A percentile compares a stretch with the other conserved stretches of the same genome.
Conservation (phyloP, 2,797 vertebrate genomes). For the Oophaga sylvatica region DNA sequence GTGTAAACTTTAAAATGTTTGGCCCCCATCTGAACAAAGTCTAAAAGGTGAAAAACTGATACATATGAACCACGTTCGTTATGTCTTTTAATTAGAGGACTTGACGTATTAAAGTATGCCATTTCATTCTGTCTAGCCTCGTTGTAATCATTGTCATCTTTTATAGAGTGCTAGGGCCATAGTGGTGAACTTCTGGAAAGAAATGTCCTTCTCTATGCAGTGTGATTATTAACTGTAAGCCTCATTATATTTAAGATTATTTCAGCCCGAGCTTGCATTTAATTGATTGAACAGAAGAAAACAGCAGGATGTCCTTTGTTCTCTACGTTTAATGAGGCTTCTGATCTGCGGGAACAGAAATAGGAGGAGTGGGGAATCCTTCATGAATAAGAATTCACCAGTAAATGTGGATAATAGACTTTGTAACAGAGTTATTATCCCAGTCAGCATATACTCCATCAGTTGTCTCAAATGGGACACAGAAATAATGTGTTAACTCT, state of each 20-base stretch:
- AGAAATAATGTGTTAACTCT: slow-evolving; percentile 16
- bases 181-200: background rate
- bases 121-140: background rate
- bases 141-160: background rate
- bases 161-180: background rate
- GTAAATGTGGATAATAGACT: slow-evolving; percentile 16
- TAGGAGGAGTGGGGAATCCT: background rate
- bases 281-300: slow-evolving; percentile 33
- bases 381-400: slow-evolving; percentile 31
- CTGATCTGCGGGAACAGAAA: slow-evolving; percentile 14
- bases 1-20: background rate
- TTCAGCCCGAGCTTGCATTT: slow-evolving; percentile 9
- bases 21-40: background rate
- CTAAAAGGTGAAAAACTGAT: background rate
- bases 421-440: background rate
- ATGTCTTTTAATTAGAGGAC: no score
- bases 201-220: background rate
- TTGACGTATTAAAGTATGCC: background rate
- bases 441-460: background rate
- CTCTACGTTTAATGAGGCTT: slow-evolving; percentile 26
- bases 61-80: background rate
- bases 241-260: slow-evolving; percentile 21
- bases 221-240: background rate
- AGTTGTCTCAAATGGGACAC: background rate
- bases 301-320: slow-evolving; percentile 16